phyloP scores from a whole-genome alignment of 2,888 invertebrate species.

The Agonopterix arenella region DNA sequence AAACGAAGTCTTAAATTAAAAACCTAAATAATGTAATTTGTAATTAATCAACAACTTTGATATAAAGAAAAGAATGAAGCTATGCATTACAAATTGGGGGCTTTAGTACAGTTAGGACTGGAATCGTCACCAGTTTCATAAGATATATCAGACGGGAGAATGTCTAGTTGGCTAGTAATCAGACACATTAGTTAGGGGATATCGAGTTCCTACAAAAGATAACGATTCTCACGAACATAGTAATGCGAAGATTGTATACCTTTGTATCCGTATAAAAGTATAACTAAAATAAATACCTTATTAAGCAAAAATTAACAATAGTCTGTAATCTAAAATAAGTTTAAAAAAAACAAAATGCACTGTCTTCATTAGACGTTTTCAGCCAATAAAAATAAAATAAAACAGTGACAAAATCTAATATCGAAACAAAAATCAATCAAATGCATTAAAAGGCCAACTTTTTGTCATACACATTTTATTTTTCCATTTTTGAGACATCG shows the following conservation, averaged over 20 bases:
- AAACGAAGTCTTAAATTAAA: constrained; percentile 52
- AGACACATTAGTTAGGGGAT: no score
- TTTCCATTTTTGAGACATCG: constrained; percentile 38
- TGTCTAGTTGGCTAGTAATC: no score
- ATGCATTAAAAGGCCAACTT: constrained; percentile 68
- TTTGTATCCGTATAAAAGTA: constrained; percentile 70
- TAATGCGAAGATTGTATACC: constrained; percentile 59
- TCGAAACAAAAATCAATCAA: constrained; percentile 36
- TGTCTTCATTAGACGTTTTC: constrained; percentile 33
- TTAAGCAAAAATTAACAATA: constrained; percentile 60
- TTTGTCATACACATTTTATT: constrained; percentile 55
- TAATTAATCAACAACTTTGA: constrained; percentile 50
- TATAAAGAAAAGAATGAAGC: constrained; percentile 16
- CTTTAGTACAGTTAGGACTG: not conserved
- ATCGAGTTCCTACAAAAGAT: no score
- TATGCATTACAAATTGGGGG: not conserved
- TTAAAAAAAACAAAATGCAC: constrained; percentile 60
- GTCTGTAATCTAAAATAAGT: constrained; percentile 50
- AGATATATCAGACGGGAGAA: not conserved
- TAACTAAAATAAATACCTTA: constrained; percentile 76
- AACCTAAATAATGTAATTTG: constrained; percentile 39
- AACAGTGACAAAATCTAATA: constrained; percentile 29
- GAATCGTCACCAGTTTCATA: not conserved
- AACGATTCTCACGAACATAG: constrained; percentile 14
- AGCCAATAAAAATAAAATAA: constrained; percentile 18